Evolutionary conservation across 2,113 vertebrate genomes (phyloP).

Genomic region (Sinocyclocheilus rhinocerous): DNA sequence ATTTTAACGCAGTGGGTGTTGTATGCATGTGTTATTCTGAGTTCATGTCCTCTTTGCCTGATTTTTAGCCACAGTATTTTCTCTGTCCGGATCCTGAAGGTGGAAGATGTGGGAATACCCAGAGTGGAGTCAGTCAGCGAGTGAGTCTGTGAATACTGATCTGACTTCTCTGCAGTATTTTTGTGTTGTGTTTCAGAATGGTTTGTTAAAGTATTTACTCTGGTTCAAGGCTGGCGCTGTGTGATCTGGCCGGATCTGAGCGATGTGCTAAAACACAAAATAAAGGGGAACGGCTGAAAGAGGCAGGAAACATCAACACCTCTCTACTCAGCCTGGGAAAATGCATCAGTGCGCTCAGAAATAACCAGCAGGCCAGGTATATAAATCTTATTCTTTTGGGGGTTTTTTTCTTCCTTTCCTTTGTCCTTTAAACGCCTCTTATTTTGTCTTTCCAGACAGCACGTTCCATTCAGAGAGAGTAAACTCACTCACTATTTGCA

Average conservation of each 20-base stretch:
- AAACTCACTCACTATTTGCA: conserved; percentile 89
- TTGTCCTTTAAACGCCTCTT: background rate
- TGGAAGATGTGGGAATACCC: conserved; percentile 77
- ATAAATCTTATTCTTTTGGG: background rate
- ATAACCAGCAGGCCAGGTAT: conserved; percentile 90
- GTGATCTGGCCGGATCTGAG: conserved; percentile 97
- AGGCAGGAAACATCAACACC: conserved; percentile 94
- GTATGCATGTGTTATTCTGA: conserved; percentile 40
- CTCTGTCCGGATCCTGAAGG: conserved; percentile 85
- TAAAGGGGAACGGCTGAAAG: conserved; percentile 90
- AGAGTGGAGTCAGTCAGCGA: conserved; percentile 85
- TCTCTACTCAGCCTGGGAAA: conserved; percentile 91
- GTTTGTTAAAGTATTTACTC: conserved; percentile 8
- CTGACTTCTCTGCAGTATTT: background rate
- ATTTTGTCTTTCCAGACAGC: conserved; percentile 46
- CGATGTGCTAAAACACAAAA: conserved; percentile 89
- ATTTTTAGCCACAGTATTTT: conserved; percentile 90
- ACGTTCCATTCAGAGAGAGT: conserved; percentile 88
- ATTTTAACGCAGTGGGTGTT: background rate
- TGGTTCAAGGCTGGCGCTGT: conserved; percentile 79
- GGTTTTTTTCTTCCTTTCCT: fast-evolving
- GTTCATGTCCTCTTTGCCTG: background rate
- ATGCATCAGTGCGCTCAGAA: conserved; percentile 88
- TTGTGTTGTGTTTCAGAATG: background rate
- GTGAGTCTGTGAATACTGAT: conserved; percentile 77